Evolutionary conservation across 2,797 vertebrate genomes (phyloP).

Genomic region (Rhincodon typus): DNA sequence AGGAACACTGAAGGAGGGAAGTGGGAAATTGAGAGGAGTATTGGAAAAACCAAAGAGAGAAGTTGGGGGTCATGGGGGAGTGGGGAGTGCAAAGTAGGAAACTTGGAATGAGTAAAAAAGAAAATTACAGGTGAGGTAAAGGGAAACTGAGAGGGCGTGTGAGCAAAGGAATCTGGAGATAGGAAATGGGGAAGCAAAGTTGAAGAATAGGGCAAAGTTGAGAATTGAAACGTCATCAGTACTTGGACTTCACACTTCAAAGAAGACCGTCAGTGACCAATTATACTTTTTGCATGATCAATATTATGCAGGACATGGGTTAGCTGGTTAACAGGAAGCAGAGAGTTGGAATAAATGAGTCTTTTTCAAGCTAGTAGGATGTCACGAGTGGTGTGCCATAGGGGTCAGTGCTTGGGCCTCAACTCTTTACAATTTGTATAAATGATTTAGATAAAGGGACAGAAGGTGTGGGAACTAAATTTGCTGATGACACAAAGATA

Average conservation of each 20-base stretch:
- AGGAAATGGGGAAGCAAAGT: neutral
- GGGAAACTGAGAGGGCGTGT: neutral
- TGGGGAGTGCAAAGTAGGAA: neutral
- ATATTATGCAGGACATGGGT: neutral
- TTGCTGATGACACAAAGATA: too few species aligned
- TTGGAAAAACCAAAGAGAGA: too few species aligned
- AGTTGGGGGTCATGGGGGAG: neutral
- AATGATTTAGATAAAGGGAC: too few species aligned
- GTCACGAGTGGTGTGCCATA: too few species aligned
- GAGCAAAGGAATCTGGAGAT: neutral
- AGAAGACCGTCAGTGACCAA: too few species aligned
- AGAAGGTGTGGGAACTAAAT: too few species aligned
- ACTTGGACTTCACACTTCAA: neutral
- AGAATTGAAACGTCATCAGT: neutral
- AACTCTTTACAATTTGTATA: too few species aligned
- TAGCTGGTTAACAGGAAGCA: neutral
- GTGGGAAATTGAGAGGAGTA: too few species aligned
- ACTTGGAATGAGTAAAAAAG: neutral
- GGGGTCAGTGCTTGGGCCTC: too few species aligned
- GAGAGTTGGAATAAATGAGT: too few species aligned
- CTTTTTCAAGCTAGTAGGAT: too few species aligned
- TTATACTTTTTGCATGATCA: neutral
- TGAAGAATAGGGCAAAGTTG: neutral
- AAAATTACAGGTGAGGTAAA: too few species aligned
- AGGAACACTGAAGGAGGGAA: neutral